Evolutionary conservation across 2,113 vertebrate species (phyloP).

Genomic region (Hemiscyllium ocellatum): DNA sequence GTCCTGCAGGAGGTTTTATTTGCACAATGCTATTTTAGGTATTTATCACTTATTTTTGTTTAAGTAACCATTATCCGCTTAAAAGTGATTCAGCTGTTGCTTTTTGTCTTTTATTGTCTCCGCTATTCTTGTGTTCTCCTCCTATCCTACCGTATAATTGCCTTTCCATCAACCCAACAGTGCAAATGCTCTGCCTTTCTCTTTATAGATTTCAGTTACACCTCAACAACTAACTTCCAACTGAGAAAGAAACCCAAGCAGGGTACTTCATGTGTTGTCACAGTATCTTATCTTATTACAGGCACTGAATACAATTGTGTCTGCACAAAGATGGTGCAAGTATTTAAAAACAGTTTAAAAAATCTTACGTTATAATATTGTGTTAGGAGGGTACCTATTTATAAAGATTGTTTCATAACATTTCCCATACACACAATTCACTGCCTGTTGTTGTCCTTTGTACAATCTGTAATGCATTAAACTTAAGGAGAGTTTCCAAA

Average conservation of each 20-base stretch:
- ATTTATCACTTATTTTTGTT: not conserved
- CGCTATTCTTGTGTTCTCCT: not conserved
- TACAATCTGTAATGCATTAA: not conserved
- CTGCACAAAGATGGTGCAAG: not conserved
- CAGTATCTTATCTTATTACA: not conserved
- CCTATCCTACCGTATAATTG: not conserved
- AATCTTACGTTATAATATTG: not conserved
- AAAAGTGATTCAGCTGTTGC: not conserved
- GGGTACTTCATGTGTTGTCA: not conserved
- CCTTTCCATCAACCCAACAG: not conserved
- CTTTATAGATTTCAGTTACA: not conserved
- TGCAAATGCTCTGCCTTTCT: not conserved
- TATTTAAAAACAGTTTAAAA: not conserved
- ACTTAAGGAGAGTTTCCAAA: not conserved
- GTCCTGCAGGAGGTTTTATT: not conserved
- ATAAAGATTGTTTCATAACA: not conserved
- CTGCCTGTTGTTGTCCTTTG: not conserved
- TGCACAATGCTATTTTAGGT: not conserved
- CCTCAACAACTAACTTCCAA: not conserved
- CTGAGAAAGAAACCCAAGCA: not conserved
- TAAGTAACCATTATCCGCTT: not conserved
- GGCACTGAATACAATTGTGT: not conserved
- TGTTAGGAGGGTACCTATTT: too few relatives aligned
- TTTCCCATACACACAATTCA: not conserved
- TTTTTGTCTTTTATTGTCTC: not conserved